phyloP scores from a whole-genome alignment of 2,888 invertebrate genomes.

The Odontocerum albicorne region DNA sequence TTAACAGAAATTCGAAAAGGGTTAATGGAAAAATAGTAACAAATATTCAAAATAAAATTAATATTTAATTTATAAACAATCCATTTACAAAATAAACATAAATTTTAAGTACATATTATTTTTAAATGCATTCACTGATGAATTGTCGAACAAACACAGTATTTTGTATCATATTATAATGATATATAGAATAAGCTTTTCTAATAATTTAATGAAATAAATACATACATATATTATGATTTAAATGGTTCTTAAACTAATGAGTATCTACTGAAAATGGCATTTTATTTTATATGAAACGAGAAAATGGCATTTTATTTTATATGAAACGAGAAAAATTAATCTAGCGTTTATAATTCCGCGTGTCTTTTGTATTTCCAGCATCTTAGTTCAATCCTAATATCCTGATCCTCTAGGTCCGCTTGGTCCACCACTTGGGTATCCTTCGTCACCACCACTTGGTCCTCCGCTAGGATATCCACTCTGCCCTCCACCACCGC shows the following conservation, averaged over 20 bases:
- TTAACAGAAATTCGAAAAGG: too few species aligned
- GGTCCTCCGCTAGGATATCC: slow-evolving; percentile 31
- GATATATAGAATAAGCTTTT: too few species aligned
- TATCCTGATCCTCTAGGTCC: slow-evolving; percentile 53
- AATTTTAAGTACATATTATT: too few species aligned
- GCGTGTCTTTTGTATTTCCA: slow-evolving; percentile 6
- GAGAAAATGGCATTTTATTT: too few species aligned
- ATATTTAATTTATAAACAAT: too few species aligned
- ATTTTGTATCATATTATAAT: too few species aligned
- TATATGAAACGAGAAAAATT: slow-evolving; percentile 3
- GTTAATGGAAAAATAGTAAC: too few species aligned
- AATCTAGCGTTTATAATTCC: slow-evolving; percentile 13
- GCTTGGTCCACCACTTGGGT: slow-evolving; percentile 45
- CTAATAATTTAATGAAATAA: too few species aligned
- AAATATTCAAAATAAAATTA: too few species aligned
- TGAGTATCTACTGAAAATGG: slow-evolving; percentile 28
- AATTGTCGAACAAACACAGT: too few species aligned
- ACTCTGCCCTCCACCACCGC: slow-evolving; percentile 31
- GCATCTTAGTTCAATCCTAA: slow-evolving; percentile 38
- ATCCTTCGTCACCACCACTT: slow-evolving; percentile 29
- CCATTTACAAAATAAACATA: too few species aligned
- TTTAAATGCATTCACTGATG: too few species aligned
- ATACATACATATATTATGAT: not conserved
- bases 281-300: slow-evolving; percentile 4
- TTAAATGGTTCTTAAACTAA: slow-evolving; percentile 12